phyloP scores from a whole-genome alignment of 2,888 invertebrate species.

The Prosapia bicincta region DNA sequence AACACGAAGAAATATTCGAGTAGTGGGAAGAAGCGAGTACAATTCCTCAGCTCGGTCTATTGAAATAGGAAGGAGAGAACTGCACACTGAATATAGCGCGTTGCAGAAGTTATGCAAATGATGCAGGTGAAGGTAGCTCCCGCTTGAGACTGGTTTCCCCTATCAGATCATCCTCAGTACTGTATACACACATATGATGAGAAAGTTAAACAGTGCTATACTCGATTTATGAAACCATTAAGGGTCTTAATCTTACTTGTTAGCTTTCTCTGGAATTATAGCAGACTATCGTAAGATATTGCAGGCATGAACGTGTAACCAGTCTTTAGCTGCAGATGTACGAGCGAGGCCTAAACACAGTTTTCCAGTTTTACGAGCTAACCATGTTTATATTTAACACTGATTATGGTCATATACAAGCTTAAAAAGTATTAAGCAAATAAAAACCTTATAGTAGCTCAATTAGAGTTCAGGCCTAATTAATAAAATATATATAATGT shows the following conservation, averaged over 20 bases:
- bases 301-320: not conserved
- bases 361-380: too few species aligned
- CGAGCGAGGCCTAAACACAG: too few species aligned
- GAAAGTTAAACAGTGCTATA: not conserved
- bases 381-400: too few species aligned
- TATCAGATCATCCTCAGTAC: slow-evolving; percentile 2
- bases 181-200: not conserved
- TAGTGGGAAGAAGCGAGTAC: not conserved
- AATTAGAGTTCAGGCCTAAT: too few species aligned
- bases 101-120: not conserved
- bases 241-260: not conserved
- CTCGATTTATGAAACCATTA: not conserved
- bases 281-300: not conserved
- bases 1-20: too few species aligned
- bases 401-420: too few species aligned
- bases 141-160: not conserved
- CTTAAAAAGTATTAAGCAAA: too few species aligned
- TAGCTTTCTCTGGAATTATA: not conserved
- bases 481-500: too few species aligned
- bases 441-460: too few species aligned
- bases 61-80: not conserved
- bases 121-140: slow-evolving; percentile 2
- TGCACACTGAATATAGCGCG: not conserved
- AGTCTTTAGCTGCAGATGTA: too few species aligned
- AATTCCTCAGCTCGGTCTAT: not conserved